These are phyloP conservation scores for Acipenser ruthenus DNA, from an alignment of 2,797 vertebrate species.

Conservation along the genomic window DNA sequence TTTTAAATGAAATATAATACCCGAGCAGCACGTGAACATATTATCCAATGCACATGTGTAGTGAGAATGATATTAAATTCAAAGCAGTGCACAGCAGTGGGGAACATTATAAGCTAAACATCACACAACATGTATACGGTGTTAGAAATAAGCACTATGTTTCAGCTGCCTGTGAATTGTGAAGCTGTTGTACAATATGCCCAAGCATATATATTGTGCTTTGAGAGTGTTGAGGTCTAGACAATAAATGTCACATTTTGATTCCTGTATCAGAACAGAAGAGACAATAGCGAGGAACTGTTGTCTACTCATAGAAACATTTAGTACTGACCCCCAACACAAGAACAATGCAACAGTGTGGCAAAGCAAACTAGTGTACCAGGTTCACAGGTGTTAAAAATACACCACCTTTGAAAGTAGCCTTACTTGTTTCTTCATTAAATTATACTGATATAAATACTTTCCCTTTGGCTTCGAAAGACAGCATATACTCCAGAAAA, in stretches of 20 bases:
- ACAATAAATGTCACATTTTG: background rate
- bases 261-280: background rate
- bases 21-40: too few relatives aligned
- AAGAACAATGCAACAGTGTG: constrained; percentile 2
- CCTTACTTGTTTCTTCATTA: background rate
- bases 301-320: background rate
- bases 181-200: background rate
- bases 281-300: background rate
- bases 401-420: background rate
- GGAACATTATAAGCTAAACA: background rate
- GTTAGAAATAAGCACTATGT: background rate
- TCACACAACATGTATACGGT: background rate
- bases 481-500: background rate
- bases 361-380: constrained; percentile 5
- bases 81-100: too few relatives aligned
- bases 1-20: too few relatives aligned
- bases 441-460: constrained; percentile 3
- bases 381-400: background rate
- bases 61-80: too few relatives aligned
- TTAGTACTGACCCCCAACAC: background rate
- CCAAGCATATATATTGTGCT: background rate
- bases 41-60: too few relatives aligned
- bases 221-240: background rate
- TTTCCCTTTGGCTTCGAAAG: background rate
- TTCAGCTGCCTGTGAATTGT: background rate